These are phyloP conservation scores for Stigmatopora argus DNA, from an alignment of 2,113 vertebrate genomes.

Conservation along the genomic window DNA sequence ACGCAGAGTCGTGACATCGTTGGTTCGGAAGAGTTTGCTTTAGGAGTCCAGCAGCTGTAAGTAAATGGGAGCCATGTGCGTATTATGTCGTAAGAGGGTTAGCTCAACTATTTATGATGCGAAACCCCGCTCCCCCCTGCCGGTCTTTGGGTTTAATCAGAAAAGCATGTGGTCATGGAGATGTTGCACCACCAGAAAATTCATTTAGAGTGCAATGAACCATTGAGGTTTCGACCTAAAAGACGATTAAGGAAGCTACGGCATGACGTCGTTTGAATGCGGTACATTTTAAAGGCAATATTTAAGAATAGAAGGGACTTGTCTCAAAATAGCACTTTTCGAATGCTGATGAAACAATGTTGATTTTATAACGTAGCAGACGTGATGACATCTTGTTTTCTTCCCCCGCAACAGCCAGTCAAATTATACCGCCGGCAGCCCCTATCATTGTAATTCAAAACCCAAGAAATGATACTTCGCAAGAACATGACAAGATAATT, in stretches of 20 bases:
- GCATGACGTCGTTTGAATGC: conserved; percentile 13
- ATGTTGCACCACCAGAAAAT: conserved; percentile 57
- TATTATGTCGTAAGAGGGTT: conserved; percentile 16
- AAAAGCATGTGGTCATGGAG: conserved; percentile 57
- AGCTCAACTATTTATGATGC: conserved; percentile 30
- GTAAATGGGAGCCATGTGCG: conserved; percentile 20
- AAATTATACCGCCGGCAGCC: conserved; percentile 11
- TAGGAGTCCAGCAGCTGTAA: conserved; percentile 22
- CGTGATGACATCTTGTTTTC: conserved; percentile 29
- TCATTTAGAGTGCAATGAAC: conserved; percentile 40
- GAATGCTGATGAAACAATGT: conserved; percentile 22
- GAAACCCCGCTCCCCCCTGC: conserved; percentile 15
- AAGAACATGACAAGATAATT: conserved; percentile 4
- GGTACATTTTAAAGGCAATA: conserved; percentile 20
- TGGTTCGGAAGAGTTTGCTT: conserved; percentile 21
- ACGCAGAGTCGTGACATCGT: conserved; percentile 26
- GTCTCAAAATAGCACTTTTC: conserved; percentile 32
- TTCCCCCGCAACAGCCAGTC: background rate
- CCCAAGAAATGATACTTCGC: conserved; percentile 9
- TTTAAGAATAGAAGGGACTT: conserved; percentile 10
- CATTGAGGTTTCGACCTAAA: conserved; percentile 35
- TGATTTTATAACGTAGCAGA: conserved; percentile 24
- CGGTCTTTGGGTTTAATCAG: conserved; percentile 54
- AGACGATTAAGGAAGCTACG: conserved; percentile 44
- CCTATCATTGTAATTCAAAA: conserved; percentile 23